Percentiles rank a stretch among this genome's conserved stretches.
These are phyloP conservation scores for Chironex yamaguchii DNA, from an alignment of 30 jellyfish, hydroid and myxozoan species.

Conservation along the genomic window DNA sequence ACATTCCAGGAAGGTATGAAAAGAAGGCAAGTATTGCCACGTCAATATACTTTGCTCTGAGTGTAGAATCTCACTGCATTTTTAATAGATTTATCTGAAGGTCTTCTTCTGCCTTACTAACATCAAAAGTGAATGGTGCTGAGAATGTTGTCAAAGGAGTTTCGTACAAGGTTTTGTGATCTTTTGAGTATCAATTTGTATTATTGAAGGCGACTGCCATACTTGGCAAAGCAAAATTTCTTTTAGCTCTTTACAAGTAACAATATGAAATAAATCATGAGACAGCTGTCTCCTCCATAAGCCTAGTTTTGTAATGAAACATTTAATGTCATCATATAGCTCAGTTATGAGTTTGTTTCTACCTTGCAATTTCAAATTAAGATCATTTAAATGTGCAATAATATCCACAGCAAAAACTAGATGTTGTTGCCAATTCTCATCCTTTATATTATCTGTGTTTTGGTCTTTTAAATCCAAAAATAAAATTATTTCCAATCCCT, in stretches of 20 bases:
- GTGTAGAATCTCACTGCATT: neutral
- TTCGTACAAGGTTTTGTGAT: too few relatives aligned
- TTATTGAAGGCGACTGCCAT: neutral
- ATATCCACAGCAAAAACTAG: neutral
- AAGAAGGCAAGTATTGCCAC: neutral
- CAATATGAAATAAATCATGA: too few relatives aligned
- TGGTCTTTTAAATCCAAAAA: neutral
- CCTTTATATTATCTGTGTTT: neutral
- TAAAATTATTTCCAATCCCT: neutral
- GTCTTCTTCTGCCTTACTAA: neutral
- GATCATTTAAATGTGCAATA: neutral
- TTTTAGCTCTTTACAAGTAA: neutral
- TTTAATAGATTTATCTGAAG: neutral
- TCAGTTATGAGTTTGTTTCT: neutral
- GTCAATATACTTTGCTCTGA: neutral
- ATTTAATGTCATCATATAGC: neutral
- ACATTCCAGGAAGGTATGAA: neutral
- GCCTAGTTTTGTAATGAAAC: neutral
- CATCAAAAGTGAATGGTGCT: neutral
- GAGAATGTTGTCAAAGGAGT: neutral
- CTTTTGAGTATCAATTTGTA: neutral
- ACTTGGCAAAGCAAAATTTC: neutral
- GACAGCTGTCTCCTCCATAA: neutral
- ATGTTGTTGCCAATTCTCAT: neutral
- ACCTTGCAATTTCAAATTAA: neutral